Conservation (phyloP, 2,113 vertebrate species). For the Mus spicilegus region DNA sequence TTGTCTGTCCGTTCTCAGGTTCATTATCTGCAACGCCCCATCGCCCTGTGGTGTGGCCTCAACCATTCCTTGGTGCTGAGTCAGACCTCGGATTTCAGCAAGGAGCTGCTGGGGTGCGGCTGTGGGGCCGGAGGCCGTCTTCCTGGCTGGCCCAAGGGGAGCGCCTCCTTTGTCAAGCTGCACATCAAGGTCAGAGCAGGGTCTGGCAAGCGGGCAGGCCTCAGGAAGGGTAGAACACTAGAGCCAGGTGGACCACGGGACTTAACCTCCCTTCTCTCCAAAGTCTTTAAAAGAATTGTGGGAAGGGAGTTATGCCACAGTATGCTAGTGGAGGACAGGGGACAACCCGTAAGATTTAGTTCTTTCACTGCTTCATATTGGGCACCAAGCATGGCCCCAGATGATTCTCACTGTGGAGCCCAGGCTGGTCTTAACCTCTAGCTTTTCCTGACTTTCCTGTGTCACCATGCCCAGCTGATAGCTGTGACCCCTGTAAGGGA, state of each 20-base stretch:
- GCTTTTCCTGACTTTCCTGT: not conserved
- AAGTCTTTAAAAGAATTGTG: not conserved
- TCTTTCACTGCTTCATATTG: not conserved
- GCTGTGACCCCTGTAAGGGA: not conserved
- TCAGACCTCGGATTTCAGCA: conserved; percentile 77
- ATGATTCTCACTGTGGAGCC: not conserved
- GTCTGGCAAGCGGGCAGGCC: rapidly evolving
- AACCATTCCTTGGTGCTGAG: conserved; percentile 86
- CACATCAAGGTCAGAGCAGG: conserved; percentile 81
- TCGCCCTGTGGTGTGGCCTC: conserved; percentile 86
- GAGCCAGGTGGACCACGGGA: not conserved
- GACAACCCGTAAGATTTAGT: too few species aligned
- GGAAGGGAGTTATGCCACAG: not conserved
- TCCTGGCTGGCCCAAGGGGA: conserved; percentile 85
- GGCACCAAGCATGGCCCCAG: not conserved
- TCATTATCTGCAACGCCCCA: conserved; percentile 80
- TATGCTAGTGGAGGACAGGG: not conserved
- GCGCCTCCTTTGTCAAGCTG: conserved; percentile 86
- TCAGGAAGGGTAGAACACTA: not conserved
- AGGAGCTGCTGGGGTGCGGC: conserved; percentile 87
- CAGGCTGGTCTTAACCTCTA: not conserved
- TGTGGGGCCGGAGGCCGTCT: conserved; percentile 86
- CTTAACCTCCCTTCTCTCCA: not conserved
- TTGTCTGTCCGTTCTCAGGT: conserved; percentile 78
- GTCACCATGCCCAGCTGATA: not conserved